Conservation (phyloP, 1,140 invertebrate species). For the Drosophila kanapiae region DNA sequence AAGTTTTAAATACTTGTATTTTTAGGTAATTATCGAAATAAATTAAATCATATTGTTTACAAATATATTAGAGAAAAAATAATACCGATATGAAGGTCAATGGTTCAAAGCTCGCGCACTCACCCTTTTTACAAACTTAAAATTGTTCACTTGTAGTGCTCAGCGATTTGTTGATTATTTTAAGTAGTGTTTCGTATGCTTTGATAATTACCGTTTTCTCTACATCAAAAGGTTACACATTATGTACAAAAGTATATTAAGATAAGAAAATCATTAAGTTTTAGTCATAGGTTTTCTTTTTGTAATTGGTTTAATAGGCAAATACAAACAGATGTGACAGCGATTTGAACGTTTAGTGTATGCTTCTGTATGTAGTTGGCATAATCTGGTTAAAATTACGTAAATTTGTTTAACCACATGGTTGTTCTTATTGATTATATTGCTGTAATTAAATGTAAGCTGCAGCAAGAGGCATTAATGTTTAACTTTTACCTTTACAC, state of each 20-base stretch:
- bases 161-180: slow-evolving; percentile 71
- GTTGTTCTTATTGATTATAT: slow-evolving; percentile 43
- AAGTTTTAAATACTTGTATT: too few species aligned
- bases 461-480: too few species aligned
- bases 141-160: slow-evolving; percentile 75
- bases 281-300: slow-evolving; percentile 4
- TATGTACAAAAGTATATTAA: slow-evolving; percentile 41
- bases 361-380: slow-evolving; percentile 34
- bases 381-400: slow-evolving; percentile 27
- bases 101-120: too few species aligned
- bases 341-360: slow-evolving; percentile 33
- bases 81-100: too few species aligned
- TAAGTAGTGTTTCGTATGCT: slow-evolving; percentile 71
- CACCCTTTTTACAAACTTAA: slow-evolving; percentile 54
- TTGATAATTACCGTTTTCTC: slow-evolving; percentile 48
- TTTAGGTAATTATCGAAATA: too few species aligned
- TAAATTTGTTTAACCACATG: slow-evolving; percentile 27
- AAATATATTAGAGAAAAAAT: too few species aligned
- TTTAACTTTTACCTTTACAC: slow-evolving; percentile 35
- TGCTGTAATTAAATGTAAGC: slow-evolving; percentile 42
- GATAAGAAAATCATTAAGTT: slow-evolving; percentile 48
- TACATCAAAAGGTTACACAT: slow-evolving; percentile 35
- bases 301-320: slow-evolving; percentile 30
- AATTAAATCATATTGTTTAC: too few species aligned
- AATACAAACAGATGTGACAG: slow-evolving; percentile 29